A percentile compares a stretch with the other conserved stretches of the same genome.
Conservation (phyloP, 2,113 vertebrate species). For the Microtus oregoni region DNA sequence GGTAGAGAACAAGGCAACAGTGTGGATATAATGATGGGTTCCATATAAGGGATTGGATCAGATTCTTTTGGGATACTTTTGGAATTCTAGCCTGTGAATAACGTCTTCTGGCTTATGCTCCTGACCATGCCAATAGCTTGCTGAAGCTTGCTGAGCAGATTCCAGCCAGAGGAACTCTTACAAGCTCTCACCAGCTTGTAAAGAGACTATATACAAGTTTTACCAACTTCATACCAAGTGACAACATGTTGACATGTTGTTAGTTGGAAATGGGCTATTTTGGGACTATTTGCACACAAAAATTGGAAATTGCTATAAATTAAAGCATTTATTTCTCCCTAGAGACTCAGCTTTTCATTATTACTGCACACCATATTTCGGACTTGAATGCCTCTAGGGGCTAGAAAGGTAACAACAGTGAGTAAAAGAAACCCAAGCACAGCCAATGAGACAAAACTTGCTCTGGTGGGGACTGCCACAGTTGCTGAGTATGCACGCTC, state of each 20-base stretch:
- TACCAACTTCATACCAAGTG: conserved; percentile 19
- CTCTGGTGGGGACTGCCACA: neutral
- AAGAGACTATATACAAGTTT: conserved; percentile 3
- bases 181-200: conserved; percentile 1
- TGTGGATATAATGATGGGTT: conserved; percentile 64
- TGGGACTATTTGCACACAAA: conserved; percentile 39
- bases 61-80: conserved; percentile 58
- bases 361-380: neutral
- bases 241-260: conserved; percentile 8
- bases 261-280: conserved; percentile 9
- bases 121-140: conserved; percentile 24
- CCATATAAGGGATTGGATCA: conserved; percentile 40
- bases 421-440: neutral
- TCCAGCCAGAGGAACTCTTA: neutral
- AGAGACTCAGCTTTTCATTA: conserved; percentile 29
- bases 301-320: conserved; percentile 52
- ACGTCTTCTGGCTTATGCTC: conserved; percentile 24
- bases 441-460: neutral
- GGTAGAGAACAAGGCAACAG: conserved; percentile 48
- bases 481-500: neutral
- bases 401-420: neutral
- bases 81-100: conserved; percentile 39
- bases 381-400: neutral
- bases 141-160: neutral
- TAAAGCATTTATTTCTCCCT: neutral